Percentiles rank a stretch among this genome's conserved stretches.
phyloP scores from a whole-genome alignment of 1,140 invertebrate species.

The Artemia franciscana region DNA sequence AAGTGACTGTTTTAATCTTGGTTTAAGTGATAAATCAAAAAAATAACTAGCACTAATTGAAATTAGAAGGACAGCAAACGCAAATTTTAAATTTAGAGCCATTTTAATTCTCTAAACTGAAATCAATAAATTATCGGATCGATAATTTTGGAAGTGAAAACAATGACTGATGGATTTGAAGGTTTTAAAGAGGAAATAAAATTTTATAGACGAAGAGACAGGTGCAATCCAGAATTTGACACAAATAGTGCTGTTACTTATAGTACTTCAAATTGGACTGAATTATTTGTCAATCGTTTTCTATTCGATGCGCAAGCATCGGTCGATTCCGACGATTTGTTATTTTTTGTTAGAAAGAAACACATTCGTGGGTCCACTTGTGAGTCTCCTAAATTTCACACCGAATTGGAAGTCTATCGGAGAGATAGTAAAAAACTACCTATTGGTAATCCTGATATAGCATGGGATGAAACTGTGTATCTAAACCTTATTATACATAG shows the following conservation, averaged over 20 bases:
- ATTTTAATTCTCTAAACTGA: too few relatives aligned
- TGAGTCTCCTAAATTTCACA: constrained; percentile 39
- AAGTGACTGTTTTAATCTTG: too few relatives aligned
- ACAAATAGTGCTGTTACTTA: neutral
- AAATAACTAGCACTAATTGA: too few relatives aligned
- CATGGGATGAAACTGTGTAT: constrained; percentile 99
- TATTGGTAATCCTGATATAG: constrained; percentile 76
- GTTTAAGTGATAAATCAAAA: too few relatives aligned
- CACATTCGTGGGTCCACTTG: constrained; percentile 59
- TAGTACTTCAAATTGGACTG: constrained; percentile 45
- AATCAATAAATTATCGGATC: too few relatives aligned
- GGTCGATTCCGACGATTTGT: constrained; percentile 74
- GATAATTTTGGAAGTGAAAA: too few relatives aligned
- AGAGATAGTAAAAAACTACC: constrained; percentile 89
- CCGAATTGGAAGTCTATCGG: constrained; percentile 81
- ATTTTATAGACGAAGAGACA: neutral
- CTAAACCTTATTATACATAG: constrained; percentile 95
- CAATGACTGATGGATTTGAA: neutral
- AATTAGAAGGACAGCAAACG: too few relatives aligned
- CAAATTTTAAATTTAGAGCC: too few relatives aligned
- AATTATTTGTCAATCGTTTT: constrained; percentile 82
- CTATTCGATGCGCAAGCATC: constrained; percentile 59
- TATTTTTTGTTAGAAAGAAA: constrained; percentile 85
- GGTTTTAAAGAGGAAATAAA: neutral
- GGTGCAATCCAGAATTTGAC: neutral